Conservation (phyloP, 2,888 invertebrate genomes). For the Sisyra terminalis region DNA sequence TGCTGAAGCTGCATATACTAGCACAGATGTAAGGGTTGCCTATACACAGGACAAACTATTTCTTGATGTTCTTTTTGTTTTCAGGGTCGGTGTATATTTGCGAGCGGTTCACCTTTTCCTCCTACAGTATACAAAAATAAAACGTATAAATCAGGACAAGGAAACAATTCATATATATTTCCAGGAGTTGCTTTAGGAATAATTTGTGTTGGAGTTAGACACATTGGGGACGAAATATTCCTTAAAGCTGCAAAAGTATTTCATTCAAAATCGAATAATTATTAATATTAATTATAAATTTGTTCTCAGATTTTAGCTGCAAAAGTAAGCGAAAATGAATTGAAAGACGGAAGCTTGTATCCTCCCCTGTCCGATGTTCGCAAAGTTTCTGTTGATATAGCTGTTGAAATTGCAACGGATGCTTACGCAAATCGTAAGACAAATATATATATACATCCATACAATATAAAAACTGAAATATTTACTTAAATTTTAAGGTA, state of each 20-base stretch:
- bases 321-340: constrained; percentile 65
- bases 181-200: constrained; percentile 92
- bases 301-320: constrained; percentile 74
- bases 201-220: constrained; percentile 79
- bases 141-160: constrained; percentile 83
- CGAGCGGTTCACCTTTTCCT: constrained; percentile 92
- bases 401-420: constrained; percentile 60
- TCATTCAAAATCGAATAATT: no score
- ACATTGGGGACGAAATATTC: constrained; percentile 88
- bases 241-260: constrained; percentile 79
- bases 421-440: constrained; percentile 73
- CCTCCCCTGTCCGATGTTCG: constrained; percentile 73
- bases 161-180: constrained; percentile 95
- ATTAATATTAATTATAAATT: neutral
- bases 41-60: constrained; percentile 6
- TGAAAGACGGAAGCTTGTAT: constrained; percentile 78
- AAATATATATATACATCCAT: neutral
- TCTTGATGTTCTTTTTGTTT: constrained; percentile 13
- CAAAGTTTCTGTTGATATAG: constrained; percentile 81
- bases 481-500: constrained; percentile 36
- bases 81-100: constrained; percentile 85
- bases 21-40: constrained; percentile 53
- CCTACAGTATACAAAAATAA: constrained; percentile 65
- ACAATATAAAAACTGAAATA: no score
- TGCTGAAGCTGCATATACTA: constrained; percentile 82